Base-by-base conservation (phyloP, 2,113 vertebrate species). In the Sialia sialis region DNA sequence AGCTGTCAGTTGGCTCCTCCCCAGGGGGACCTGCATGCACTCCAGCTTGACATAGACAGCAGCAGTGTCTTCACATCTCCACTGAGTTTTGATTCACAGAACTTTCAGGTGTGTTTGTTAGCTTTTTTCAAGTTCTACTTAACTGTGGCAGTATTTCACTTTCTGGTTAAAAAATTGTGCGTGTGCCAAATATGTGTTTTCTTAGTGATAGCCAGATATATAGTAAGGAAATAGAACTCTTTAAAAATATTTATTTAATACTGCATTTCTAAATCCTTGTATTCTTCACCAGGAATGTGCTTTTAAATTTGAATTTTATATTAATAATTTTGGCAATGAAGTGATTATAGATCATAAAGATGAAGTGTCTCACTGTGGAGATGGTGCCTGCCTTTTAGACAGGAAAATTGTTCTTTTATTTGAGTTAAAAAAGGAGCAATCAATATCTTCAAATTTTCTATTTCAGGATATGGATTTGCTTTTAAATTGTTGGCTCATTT, bases 391-490 rank as follows among this genome's bases (percentile, higher is more conserved):
- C 83, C 66, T 91, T 88, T 80, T 60, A 83, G 67, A 92, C 32
- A 84, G 52, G 75, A 92, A 79, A 68, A 88, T 90, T 68, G 74
- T 90, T 85, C 90, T 93, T 85, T 88, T 94, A 93, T 90, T 93
- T 77, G 75, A 87, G 72, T 89, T 90, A 5, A 69, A 84, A 94
- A 75, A 82, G 60, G 5, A 96, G 9, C 49, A 84, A 84, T 95
- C 87, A 85, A 94, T 96, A 87, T 66, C 78, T 93, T 93, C 82
- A 94, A 51, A 44, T 91, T 93, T 96, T 62, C 80, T 87, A 32
- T 91, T 94, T 95, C 91, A 94, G 52, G 66, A 39, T 95, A 90
- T 91, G 23, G 90, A 94, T 95, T 95, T 90, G 25, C 73, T 94
- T 84, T 74, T 49, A 93, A 95, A 95, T 90, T 89, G 83, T 75